phyloP scores from a whole-genome alignment of 2,797 vertebrate species.

The Parotocinclus haroldoi region DNA sequence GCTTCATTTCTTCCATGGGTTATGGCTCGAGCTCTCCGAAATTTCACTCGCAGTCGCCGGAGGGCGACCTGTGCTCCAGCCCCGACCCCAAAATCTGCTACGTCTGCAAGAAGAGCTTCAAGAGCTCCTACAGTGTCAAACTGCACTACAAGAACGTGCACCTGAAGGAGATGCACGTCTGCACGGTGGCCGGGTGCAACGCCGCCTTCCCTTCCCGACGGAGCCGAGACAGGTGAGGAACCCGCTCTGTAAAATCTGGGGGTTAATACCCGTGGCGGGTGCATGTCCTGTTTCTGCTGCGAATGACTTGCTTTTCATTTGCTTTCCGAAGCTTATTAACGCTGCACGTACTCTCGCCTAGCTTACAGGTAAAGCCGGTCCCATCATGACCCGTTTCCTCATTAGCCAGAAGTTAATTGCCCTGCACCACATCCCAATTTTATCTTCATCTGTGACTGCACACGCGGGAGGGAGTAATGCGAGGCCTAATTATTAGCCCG shows the following conservation, averaged over 20 bases:
- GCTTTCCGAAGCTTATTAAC: slow-evolving; percentile 10
- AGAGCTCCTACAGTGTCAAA: slow-evolving; percentile 99
- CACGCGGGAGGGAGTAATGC: slow-evolving; percentile 5
- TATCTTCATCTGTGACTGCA: slow-evolving; percentile 33
- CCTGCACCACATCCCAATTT: slow-evolving; percentile 34
- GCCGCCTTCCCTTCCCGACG: slow-evolving; percentile 97
- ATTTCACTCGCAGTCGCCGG: slow-evolving; percentile 85
- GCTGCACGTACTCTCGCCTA: slow-evolving; percentile 5
- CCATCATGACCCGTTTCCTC: slow-evolving; percentile 21
- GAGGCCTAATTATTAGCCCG: slow-evolving; percentile 37
- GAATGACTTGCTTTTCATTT: slow-evolving; percentile 17
- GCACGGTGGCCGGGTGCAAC: slow-evolving; percentile 96
- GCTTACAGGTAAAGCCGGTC: slow-evolving; percentile 25
- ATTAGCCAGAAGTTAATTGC: slow-evolving; percentile 30
- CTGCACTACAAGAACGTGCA: slow-evolving; percentile 99
- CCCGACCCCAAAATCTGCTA: slow-evolving; percentile 99
- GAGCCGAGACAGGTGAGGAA: slow-evolving; percentile 98
- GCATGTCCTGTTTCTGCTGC: not conserved
- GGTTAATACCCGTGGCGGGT: not conserved
- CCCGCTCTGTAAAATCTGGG: too few species aligned
- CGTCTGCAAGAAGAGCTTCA: slow-evolving; percentile 99
- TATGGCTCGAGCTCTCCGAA: slow-evolving; percentile 93
- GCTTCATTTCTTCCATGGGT: slow-evolving; percentile 90
- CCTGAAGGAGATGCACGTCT: slow-evolving; percentile 99
- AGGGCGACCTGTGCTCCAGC: slow-evolving; percentile 91